phyloP scores from a whole-genome alignment of 2,113 vertebrate species.

The Gymnogyps californianus region DNA sequence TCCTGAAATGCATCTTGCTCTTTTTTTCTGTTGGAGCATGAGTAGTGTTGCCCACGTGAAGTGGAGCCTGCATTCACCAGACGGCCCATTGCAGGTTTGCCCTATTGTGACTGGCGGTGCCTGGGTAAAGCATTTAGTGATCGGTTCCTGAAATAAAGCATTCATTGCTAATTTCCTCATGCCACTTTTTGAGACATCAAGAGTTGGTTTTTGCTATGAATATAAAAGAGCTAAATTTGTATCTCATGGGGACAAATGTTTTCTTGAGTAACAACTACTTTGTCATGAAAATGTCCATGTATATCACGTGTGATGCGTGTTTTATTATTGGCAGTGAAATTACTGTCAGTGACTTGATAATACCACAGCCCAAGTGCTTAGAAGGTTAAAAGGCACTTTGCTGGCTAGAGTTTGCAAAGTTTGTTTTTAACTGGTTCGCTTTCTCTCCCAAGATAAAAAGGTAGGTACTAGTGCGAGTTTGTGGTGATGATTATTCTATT shows the following conservation, averaged over 20 bases:
- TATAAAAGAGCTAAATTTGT: not conserved
- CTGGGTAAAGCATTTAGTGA: not conserved
- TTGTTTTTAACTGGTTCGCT: not conserved
- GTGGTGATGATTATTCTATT: not conserved
- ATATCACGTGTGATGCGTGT: rapidly evolving
- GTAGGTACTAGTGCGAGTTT: not conserved
- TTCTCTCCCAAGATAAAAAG: not conserved
- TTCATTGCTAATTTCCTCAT: not conserved
- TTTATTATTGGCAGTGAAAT: not conserved
- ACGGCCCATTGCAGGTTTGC: not conserved
- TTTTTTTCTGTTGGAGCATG: not conserved
- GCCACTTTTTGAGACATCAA: not conserved
- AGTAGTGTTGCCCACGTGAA: not conserved
- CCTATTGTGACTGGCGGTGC: not conserved
- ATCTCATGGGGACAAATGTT: not conserved
- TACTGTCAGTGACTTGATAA: not conserved
- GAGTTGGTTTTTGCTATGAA: not conserved
- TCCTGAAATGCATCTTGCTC: not conserved
- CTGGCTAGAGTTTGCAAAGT: not conserved
- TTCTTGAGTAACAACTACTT: not conserved
- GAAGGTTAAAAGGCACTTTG: not conserved
- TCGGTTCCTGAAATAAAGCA: not conserved
- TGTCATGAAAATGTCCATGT: not conserved
- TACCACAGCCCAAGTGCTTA: not conserved
- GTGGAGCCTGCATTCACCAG: not conserved